These are phyloP conservation scores for Rhorus exstirpatorius DNA, from an alignment of 2,888 invertebrate species.

Conservation along the genomic window DNA sequence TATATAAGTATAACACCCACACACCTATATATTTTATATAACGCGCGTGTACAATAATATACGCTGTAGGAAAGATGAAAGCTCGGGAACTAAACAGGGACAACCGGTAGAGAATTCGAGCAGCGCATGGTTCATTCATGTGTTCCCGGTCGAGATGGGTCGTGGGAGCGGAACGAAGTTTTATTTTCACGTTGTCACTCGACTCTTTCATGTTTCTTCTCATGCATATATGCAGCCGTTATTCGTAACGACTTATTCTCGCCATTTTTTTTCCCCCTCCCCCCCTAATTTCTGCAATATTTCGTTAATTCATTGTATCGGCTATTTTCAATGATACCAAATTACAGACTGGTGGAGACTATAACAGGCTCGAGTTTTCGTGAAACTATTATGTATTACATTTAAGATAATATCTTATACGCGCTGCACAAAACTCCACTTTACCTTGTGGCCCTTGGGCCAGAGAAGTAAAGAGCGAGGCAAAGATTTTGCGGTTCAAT, in stretches of 20 bases:
- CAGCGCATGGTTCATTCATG: conserved; percentile 64
- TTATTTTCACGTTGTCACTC: conserved; percentile 59
- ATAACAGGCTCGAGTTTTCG: neutral
- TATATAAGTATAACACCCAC: neutral
- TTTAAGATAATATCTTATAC: neutral
- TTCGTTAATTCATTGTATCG: neutral
- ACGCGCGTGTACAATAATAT: conserved; percentile 37
- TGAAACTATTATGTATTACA: neutral
- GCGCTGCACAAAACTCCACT: neutral
- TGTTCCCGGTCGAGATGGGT: conserved; percentile 41
- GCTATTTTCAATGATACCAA: neutral
- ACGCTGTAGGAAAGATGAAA: conserved; percentile 51
- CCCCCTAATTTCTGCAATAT: neutral
- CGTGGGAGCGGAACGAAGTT: conserved; percentile 65
- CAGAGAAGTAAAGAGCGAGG: neutral
- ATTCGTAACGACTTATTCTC: neutral
- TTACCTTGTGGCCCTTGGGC: conserved; percentile 9
- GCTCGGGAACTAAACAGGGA: conserved; percentile 54
- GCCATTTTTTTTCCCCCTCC: conserved; percentile 2
- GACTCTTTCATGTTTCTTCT: conserved; percentile 45
- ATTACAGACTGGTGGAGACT: too few species aligned
- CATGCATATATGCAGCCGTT: conserved; percentile 2
- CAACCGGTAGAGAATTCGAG: conserved; percentile 48
- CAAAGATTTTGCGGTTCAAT: conserved; percentile 59
- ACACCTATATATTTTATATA: conserved; percentile 18